Base-by-base conservation (phyloP, 2,113 vertebrate species). In the Oryzias javanicus region DNA sequence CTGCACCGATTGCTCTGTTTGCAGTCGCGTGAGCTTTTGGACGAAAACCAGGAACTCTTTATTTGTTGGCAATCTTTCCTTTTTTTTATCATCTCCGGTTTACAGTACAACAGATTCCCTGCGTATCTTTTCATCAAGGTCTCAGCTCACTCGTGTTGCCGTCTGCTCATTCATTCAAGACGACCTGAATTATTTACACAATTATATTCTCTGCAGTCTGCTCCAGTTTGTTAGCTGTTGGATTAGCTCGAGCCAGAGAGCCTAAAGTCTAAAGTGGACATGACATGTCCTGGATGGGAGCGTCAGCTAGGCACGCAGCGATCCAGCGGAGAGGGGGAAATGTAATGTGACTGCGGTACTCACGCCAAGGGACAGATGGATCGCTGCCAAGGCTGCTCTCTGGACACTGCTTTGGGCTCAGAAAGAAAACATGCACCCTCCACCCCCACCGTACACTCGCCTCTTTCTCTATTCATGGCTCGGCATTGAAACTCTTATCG, bases 261-360 rank as follows among this genome's bases (percentile, higher is more conserved):
- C 74, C 74, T 72, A 67, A 71, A 60, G 76, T 83, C 74, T 73
- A 80, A 81, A 88, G 73, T 81, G 75, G 76, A 86, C 84, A 68
- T 42, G 72, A 83, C 76, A 73, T 79, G 78, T 81, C 68, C 82
- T 86, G 84, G 85, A 82, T 66, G 63, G 70, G 68, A 83, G 78
- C 53, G 66, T 82, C 69, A 62, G 66, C 70, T 66, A 82, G 77
- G 82, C 83, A 80, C 77, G 64, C 78, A 65, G 82, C 42, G 6
- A 76, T 82, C 80, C 65, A 64, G 72, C 54, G 77, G 29, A 64
- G 74, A 80, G 59, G 77, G 29, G 78, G 76, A 81, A 80, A 86
- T 86, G 79, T 81, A 79, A 86, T 86, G 89, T 88, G 86, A 87
- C 84, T 83, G 79, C 66, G 73, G 83, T 47, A 55, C 83, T 83